Conservation (phyloP, 2,113 vertebrate genomes). For the Heloderma charlesbogerti region DNA sequence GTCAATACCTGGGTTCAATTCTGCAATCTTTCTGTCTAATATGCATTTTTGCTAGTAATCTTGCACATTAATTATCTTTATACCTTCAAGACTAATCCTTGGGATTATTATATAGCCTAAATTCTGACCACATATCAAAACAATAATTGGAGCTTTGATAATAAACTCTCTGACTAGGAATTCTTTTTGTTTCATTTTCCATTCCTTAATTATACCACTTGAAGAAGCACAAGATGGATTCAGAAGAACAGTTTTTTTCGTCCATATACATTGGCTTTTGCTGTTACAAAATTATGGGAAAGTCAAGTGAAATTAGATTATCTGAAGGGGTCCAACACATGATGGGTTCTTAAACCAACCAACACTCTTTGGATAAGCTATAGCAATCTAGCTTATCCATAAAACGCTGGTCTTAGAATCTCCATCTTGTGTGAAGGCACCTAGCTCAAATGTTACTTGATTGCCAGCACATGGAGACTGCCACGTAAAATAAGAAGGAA, state of each 20-base stretch:
- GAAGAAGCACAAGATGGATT: background rate
- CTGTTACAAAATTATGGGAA: background rate
- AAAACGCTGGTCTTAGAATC: background rate
- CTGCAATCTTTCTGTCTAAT: background rate
- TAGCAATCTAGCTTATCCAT: background rate
- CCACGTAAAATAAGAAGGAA: background rate
- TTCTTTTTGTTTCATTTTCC: background rate
- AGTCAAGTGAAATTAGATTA: background rate
- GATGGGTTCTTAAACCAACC: background rate
- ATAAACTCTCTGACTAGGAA: background rate
- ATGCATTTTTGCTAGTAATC: background rate
- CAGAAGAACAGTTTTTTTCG: too few relatives aligned
- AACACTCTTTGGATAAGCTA: background rate
- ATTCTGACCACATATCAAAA: background rate
- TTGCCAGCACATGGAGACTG: background rate
- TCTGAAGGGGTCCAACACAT: background rate
- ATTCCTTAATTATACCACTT: background rate
- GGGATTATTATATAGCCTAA: background rate
- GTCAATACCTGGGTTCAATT: background rate
- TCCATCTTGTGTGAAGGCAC: background rate
- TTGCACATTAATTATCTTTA: background rate
- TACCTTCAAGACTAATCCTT: background rate
- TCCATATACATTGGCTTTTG: background rate
- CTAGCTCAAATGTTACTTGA: too few relatives aligned
- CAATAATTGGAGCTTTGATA: background rate